Evolutionary conservation across 2,113 vertebrate genomes (phyloP).

Genomic region (Nesogale talazaci): DNA sequence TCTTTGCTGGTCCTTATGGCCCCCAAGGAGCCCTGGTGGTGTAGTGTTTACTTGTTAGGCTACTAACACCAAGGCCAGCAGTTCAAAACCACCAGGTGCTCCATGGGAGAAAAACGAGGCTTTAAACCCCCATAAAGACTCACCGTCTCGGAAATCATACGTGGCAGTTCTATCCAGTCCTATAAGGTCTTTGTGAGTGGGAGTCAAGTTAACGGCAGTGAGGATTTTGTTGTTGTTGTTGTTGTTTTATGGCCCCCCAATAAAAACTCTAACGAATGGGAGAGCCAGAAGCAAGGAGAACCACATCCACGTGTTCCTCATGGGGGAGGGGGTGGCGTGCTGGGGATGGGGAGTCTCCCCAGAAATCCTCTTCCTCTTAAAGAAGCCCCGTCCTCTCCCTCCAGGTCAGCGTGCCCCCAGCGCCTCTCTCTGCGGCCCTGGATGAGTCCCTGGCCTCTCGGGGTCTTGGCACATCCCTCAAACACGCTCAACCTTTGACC

Average conservation of each 20-base stretch:
- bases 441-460: neutral
- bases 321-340: too few species aligned
- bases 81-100: too few species aligned
- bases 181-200: too few species aligned
- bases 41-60: too few species aligned
- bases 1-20: neutral
- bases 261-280: neutral
- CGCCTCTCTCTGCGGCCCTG: neutral
- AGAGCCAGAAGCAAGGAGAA: neutral
- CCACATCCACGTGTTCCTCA: neutral
- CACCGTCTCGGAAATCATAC: too few species aligned
- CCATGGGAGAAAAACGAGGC: too few species aligned
- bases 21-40: neutral
- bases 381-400: neutral
- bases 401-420: neutral
- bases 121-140: too few species aligned
- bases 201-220: too few species aligned
- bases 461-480: neutral
- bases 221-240: too few species aligned
- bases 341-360: neutral
- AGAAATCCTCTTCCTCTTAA: conserved; percentile 28
- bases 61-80: too few species aligned
- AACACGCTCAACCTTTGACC: neutral
- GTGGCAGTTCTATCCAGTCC: too few species aligned
- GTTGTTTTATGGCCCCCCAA: neutral